phyloP scores from a whole-genome alignment of 2,113 vertebrate genomes.

The Myiagra hebetior region DNA sequence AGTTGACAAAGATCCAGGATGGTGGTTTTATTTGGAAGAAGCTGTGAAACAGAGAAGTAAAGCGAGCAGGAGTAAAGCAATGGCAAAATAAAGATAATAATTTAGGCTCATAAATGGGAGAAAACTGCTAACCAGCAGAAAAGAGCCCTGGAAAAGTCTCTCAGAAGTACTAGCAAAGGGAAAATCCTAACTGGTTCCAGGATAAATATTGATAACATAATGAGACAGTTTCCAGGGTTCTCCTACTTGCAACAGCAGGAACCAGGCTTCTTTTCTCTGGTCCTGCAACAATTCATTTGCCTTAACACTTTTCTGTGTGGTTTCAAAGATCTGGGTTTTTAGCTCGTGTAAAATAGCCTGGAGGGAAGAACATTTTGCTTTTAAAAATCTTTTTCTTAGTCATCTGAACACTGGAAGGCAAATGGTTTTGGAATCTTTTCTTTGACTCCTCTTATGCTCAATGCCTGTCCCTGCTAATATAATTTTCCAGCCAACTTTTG shows the following conservation, averaged over 20 bases:
- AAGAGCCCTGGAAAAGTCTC: background rate
- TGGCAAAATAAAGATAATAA: background rate
- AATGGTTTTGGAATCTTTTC: background rate
- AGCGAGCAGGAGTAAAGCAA: background rate
- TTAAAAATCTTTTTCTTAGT: background rate
- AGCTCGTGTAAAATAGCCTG: background rate
- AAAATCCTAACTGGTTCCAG: background rate
- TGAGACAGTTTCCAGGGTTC: background rate
- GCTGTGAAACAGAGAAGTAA: constrained; percentile 1
- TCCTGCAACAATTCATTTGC: background rate
- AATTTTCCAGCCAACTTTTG: background rate
- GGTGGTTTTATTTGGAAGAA: constrained; percentile 34
- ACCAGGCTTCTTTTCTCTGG: background rate
- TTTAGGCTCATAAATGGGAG: background rate
- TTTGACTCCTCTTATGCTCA: background rate
- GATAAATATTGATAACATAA: background rate
- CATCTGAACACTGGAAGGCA: background rate
- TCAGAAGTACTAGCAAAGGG: background rate
- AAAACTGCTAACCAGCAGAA: background rate
- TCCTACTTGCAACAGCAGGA: background rate
- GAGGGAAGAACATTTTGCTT: background rate
- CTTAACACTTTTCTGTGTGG: background rate
- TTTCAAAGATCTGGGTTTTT: background rate
- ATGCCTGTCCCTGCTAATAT: background rate
- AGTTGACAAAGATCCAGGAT: background rate